Conservation (phyloP, 2,888 invertebrate species). For the Euzetes globulus region DNA sequence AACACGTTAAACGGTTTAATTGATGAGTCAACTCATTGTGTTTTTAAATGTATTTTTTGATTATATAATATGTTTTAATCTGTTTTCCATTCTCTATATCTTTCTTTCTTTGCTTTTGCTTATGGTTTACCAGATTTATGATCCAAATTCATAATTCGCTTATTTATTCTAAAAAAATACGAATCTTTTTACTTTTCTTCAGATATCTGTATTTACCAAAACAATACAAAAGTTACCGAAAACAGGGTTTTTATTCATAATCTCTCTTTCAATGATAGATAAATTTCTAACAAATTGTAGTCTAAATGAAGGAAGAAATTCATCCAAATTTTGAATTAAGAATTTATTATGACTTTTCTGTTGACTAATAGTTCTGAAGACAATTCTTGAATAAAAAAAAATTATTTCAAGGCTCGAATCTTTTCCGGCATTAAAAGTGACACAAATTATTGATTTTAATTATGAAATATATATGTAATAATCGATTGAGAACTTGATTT, state of each 20-base stretch:
- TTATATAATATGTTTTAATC: conserved; percentile 4
- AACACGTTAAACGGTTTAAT: conserved; percentile 28
- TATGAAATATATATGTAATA: neutral
- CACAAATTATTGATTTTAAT: too few species aligned
- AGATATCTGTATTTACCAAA: neutral
- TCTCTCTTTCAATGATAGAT: neutral
- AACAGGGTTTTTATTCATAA: conserved; percentile 6
- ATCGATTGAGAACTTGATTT: neutral
- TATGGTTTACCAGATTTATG: neutral
- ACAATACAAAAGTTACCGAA: neutral
- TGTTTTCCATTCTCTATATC: neutral
- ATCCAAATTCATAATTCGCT: neutral
- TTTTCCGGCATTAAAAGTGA: too few species aligned
- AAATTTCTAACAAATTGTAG: neutral
- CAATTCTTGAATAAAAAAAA: neutral
- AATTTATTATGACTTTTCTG: neutral
- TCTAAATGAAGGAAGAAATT: neutral
- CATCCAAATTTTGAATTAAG: conserved; percentile 2
- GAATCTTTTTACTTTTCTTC: neutral
- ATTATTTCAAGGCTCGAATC: neutral
- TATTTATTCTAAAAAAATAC: too few species aligned
- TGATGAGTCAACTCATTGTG: conserved; percentile 29
- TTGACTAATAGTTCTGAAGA: neutral
- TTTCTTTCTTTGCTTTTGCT: neutral
- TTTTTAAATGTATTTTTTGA: conserved; percentile 23